Evolutionary conservation across 2,113 vertebrate species (phyloP).

Genomic region (Cynoglossus semilaevis): DNA sequence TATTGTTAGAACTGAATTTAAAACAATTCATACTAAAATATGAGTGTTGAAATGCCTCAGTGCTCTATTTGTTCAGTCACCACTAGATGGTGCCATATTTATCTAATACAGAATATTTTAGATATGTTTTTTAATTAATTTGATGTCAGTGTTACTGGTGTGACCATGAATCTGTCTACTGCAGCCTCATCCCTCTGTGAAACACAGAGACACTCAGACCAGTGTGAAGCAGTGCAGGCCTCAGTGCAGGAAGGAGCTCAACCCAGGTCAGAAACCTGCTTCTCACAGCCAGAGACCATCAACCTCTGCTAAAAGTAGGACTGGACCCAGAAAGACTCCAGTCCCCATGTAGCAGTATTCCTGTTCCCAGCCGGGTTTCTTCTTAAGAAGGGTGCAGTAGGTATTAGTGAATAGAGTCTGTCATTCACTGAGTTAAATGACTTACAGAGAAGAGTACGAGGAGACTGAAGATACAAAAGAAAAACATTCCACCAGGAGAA

Average conservation of each 20-base stretch:
- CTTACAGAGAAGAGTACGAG: not conserved
- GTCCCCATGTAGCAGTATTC: conserved; percentile 10
- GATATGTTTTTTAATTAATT: conserved; percentile 22
- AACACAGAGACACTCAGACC: conserved; percentile 38
- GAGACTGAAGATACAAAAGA: not conserved
- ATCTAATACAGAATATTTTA: conserved; percentile 39
- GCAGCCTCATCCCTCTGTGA: conserved; percentile 58
- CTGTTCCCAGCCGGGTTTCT: not conserved
- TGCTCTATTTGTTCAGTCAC: conserved; percentile 24
- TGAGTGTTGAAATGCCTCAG: not conserved
- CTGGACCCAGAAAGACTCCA: conserved; percentile 26
- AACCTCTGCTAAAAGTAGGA: conserved; percentile 28
- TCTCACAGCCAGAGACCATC: conserved; percentile 33
- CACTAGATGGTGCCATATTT: conserved; percentile 80
- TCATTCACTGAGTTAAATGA: not conserved
- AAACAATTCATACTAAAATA: no score
- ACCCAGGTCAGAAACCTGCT: conserved; percentile 38
- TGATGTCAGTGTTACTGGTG: conserved; percentile 37
- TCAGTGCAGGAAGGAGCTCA: conserved; percentile 48
- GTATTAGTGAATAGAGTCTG: not conserved
- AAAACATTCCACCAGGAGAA: not conserved
- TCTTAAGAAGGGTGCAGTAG: no score
- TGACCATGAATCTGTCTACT: conserved; percentile 57
- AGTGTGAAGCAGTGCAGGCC: conserved; percentile 53
- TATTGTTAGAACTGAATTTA: not conserved